Conservation (phyloP, 2,797 vertebrate genomes). For the Falco rusticolus region DNA sequence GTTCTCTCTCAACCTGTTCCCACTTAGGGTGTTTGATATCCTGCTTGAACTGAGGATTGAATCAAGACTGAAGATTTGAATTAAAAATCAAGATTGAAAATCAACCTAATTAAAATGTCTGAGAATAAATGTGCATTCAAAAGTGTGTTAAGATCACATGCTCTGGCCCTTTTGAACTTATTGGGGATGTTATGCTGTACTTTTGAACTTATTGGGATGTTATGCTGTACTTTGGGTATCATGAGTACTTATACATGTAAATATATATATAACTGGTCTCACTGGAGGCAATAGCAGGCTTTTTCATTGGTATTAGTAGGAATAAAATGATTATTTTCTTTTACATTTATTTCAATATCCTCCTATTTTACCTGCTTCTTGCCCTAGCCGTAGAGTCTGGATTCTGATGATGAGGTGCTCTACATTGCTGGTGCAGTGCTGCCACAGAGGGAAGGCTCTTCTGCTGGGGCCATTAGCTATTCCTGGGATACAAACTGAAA, state of each 20-base stretch:
- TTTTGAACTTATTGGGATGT: neutral
- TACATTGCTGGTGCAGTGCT: neutral
- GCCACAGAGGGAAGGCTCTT: neutral
- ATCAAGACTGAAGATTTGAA: neutral
- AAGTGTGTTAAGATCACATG: neutral
- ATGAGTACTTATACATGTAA: neutral
- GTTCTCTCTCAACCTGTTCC: neutral
- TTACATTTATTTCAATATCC: neutral
- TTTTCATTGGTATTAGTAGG: neutral
- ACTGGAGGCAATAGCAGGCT: neutral
- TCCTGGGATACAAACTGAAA: neutral
- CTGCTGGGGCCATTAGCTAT: neutral
- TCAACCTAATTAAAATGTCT: neutral
- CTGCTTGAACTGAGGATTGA: neutral
- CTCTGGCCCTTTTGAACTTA: neutral
- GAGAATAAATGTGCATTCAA: neutral
- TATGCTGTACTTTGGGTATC: neutral
- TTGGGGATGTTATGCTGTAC: neutral
- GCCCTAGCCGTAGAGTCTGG: neutral
- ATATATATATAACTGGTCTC: neutral
- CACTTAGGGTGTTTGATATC: neutral
- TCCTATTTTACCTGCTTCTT: neutral
- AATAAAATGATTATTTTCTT: neutral
- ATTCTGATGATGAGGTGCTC: neutral
- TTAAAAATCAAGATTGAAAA: conserved; percentile 6